Base-by-base conservation (phyloP, 2,113 vertebrate genomes). In the Ceyx margarethae region DNA sequence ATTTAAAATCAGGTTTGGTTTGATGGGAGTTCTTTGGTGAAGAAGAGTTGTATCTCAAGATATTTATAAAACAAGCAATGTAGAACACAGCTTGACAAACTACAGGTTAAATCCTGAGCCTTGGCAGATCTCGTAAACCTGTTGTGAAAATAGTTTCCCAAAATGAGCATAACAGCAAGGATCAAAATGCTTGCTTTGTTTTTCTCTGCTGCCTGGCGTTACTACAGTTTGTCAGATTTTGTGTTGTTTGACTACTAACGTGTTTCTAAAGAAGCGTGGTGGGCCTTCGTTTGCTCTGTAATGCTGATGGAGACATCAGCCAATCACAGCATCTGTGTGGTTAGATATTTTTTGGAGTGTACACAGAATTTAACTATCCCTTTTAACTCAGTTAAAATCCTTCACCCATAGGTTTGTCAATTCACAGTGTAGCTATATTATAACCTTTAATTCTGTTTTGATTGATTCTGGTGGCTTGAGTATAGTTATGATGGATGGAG, bases 311-410 rank as follows among this genome's bases (percentile, higher is more conserved):
- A 61, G 50, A 10, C 80, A 51, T 60, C 76, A 86, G 46, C 45
- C 51, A 76, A 42, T 43, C 65, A 46, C 40, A 60, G 23, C 15
- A 26, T 57, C 65, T 68, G 40, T 56, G 71, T 43, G 56, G 28
- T 56, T 80, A 45, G 37, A 4, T 74, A 46, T 81, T 90, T 89
- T 50, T 13, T 66, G 54, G 29, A 76, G 26, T 13, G n/a, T 40
- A 51, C 37, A 50, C 28, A 82, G 56, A 82, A 80, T 19, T 16
- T 82, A 66, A 54, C 42, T 16, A 1, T 50, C 42, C 43, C 54
- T 91, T 86, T 86, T 61, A 89, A 87, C 43, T 86, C 61, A 15
- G 25, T 82, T 87, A 54, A 80, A 89, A 69, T 74, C 51, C n/a
- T 80, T 77, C 31, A 51, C 29, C 37, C 11, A 51, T 65, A 65